Percentiles rank a stretch among this genome's conserved stretches.
These are phyloP conservation scores for Cataglyphis cursor DNA, from an alignment of 2,888 invertebrate genomes.

Conservation along the genomic window DNA sequence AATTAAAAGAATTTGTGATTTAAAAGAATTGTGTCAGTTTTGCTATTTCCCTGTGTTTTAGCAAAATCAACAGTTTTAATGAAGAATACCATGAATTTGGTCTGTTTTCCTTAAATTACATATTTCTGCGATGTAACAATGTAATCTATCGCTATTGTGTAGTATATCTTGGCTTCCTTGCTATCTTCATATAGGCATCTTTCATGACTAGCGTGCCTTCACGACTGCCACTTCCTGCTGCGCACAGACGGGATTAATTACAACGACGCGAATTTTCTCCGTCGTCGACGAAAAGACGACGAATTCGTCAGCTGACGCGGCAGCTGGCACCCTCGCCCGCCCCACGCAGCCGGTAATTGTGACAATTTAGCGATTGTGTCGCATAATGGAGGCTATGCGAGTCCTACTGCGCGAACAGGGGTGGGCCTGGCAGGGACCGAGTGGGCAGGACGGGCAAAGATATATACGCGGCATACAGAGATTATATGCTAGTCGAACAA, in stretches of 20 bases:
- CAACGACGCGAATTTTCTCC: conserved; percentile 58
- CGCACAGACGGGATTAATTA: conserved; percentile 44
- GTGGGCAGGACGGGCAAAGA: conserved; percentile 43
- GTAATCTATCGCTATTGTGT: conserved; percentile 31
- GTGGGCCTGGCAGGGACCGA: conserved; percentile 61
- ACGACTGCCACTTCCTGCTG: conserved; percentile 30
- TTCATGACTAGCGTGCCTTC: conserved; percentile 3
- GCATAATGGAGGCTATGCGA: conserved; percentile 67
- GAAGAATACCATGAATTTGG: not conserved
- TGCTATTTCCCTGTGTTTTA: not conserved
- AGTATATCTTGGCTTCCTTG: not conserved
- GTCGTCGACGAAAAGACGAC: conserved; percentile 51
- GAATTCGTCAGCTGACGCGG: conserved; percentile 79
- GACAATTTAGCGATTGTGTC: conserved; percentile 79
- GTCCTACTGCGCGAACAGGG: conserved; percentile 50
- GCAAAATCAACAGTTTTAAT: not conserved
- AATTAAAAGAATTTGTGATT: not conserved
- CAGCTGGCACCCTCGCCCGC: conserved; percentile 72
- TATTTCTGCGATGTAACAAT: not conserved
- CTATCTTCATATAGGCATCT: conserved; percentile 10
- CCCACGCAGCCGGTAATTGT: conserved; percentile 76
- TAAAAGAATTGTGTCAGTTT: not conserved
- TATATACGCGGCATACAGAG: conserved; percentile 45
- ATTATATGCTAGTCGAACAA: conserved; percentile 47
- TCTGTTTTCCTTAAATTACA: not conserved